phyloP scores from a whole-genome alignment of 2,797 vertebrate genomes.

The Gobio occitaniae region DNA sequence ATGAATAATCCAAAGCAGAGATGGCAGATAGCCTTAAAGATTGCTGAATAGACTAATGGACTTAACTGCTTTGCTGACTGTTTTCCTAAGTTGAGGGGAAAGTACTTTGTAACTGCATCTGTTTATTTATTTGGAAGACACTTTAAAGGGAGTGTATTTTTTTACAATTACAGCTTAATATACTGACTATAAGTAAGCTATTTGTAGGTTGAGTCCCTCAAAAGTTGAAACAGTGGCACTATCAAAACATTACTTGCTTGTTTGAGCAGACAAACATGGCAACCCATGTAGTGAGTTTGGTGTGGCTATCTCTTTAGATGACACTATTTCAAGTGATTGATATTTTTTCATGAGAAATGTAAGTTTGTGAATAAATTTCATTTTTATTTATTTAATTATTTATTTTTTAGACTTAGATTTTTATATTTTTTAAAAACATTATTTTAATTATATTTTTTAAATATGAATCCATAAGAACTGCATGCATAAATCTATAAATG shows the following conservation, averaged over 20 bases:
- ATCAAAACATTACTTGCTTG: not conserved
- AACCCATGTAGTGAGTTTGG: not conserved
- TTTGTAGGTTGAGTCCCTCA: not conserved
- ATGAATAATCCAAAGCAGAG: conserved; percentile 56
- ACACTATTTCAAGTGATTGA: too few species aligned
- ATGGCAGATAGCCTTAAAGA: conserved; percentile 41
- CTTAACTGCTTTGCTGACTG: conserved; percentile 40
- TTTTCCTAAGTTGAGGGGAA: conserved; percentile 25
- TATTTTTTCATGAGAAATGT: too few species aligned
- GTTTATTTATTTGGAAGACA: not conserved
- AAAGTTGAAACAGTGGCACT: not conserved
- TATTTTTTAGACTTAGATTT: too few species aligned
- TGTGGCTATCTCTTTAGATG: not conserved
- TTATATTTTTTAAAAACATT: too few species aligned
- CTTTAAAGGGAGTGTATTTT: not conserved
- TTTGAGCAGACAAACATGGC: not conserved
- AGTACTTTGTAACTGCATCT: conserved; percentile 28
- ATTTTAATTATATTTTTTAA: too few species aligned
- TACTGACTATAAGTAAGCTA: not conserved
- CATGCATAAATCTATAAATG: too few species aligned
- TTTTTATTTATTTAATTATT: too few species aligned
- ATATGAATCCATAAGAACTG: too few species aligned
- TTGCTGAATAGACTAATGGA: conserved; percentile 45
- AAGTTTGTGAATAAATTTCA: too few species aligned
- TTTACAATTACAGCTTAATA: not conserved